Evolutionary conservation across 2,113 vertebrate species (phyloP).

Genomic region (Elaphurus davidianus): DNA sequence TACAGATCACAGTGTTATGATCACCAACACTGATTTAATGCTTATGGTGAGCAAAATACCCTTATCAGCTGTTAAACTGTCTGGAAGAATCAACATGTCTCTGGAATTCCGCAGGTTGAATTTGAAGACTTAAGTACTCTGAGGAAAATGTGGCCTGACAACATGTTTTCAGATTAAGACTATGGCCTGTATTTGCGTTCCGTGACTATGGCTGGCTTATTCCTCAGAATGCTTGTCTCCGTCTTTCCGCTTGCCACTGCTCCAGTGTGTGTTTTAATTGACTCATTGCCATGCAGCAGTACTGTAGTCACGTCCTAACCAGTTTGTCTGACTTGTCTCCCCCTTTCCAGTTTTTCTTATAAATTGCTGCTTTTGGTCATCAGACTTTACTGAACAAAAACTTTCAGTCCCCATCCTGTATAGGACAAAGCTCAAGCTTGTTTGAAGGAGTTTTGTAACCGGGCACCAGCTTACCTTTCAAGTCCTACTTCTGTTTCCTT

Average conservation of each 20-base stretch:
- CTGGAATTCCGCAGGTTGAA: not conserved
- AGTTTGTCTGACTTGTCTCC: not conserved
- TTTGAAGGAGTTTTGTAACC: not conserved
- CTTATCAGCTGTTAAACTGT: not conserved
- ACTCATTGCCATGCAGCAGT: not conserved
- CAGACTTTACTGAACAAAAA: not conserved
- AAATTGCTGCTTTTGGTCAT: not conserved
- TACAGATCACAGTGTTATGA: not conserved
- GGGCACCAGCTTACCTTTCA: not conserved
- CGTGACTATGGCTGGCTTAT: not conserved
- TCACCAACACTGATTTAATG: not conserved
- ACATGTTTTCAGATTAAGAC: slow-evolving; percentile 8
- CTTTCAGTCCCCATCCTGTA: not conserved
- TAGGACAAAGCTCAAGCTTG: not conserved
- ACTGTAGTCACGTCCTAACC: not conserved
- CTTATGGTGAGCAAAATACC: not conserved
- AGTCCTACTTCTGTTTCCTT: not conserved
- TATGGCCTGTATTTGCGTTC: not conserved
- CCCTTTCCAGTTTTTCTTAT: not conserved
- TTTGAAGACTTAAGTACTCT: not conserved
- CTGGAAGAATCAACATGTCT: not conserved
- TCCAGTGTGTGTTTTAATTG: not conserved
- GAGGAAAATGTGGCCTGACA: slow-evolving; percentile 19
- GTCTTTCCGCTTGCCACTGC: not conserved
- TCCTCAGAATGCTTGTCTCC: not conserved